phyloP scores from a whole-genome alignment of 2,888 invertebrate species.

The Punctoribates punctum region DNA sequence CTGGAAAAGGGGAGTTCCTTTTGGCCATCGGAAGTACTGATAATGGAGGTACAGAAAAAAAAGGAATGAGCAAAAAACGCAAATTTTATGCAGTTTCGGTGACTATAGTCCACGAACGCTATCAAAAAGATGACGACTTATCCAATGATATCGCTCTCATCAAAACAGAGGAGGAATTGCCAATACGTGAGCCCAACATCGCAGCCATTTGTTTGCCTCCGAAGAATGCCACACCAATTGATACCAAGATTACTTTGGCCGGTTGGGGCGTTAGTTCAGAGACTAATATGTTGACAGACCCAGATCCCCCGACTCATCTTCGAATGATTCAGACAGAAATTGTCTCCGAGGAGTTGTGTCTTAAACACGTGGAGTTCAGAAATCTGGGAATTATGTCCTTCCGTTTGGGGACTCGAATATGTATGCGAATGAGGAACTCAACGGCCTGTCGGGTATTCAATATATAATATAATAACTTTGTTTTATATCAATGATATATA shows the following conservation, averaged over 20 bases:
- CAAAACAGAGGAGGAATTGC: not conserved
- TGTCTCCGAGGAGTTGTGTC: not conserved
- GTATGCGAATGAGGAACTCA: not conserved
- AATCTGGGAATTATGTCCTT: not conserved
- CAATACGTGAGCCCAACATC: not conserved
- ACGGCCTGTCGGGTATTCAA: not conserved
- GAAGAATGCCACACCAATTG: not conserved
- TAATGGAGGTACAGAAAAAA: too few species aligned
- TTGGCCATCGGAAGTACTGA: too few species aligned
- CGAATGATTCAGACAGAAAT: not conserved
- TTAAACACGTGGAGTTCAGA: not conserved
- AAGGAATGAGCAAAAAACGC: too few species aligned
- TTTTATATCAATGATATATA: too few species aligned
- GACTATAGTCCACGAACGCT: too few species aligned
- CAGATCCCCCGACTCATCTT: not conserved
- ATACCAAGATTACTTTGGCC: not conserved
- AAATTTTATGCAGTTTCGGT: too few species aligned
- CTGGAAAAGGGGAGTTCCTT: too few species aligned
- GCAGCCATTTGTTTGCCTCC: not conserved
- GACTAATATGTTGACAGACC: not conserved
- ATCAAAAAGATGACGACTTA: not conserved
- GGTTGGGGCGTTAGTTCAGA: not conserved
- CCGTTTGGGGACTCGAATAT: not conserved
- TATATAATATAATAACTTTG: not conserved
- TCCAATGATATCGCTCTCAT: slow-evolving; percentile 22